Evolutionary conservation across 2,797 vertebrate species (phyloP).

Genomic region (Uromys caudimaculatus): DNA sequence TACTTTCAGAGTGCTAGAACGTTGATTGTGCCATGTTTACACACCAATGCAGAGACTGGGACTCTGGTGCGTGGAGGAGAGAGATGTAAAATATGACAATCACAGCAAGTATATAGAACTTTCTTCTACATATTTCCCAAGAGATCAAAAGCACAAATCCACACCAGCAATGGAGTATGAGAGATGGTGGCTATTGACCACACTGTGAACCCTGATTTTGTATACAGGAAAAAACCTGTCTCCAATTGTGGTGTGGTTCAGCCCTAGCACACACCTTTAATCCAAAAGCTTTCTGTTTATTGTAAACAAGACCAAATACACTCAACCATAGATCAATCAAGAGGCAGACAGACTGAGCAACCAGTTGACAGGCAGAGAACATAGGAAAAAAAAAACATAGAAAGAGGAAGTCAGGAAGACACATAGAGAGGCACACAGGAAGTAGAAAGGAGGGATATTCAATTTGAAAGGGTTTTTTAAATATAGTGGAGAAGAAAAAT

Average conservation of each 20-base stretch:
- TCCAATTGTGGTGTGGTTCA: not conserved
- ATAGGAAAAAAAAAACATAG: not conserved
- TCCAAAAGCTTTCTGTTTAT: not conserved
- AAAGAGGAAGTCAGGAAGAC: not conserved
- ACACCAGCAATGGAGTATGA: not conserved
- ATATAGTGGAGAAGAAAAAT: not conserved
- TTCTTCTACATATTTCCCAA: not conserved
- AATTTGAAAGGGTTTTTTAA: not conserved
- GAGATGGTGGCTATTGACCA: not conserved
- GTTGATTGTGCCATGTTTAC: not conserved
- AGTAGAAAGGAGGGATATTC: not conserved
- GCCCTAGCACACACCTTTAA: not conserved
- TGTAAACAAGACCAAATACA: not conserved
- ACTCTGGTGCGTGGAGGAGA: not conserved
- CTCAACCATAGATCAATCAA: not conserved
- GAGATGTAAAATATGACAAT: not conserved
- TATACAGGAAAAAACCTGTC: not conserved
- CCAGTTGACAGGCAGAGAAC: not conserved
- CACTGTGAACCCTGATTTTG: too few species aligned
- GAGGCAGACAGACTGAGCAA: not conserved
- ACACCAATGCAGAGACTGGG: not conserved
- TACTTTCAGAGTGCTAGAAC: not conserved
- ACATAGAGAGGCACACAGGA: not conserved
- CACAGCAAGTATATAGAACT: not conserved
- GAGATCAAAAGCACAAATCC: not conserved